These are phyloP conservation scores for Dasyurus viverrinus DNA, from an alignment of 2,113 vertebrate species.

Conservation along the genomic window DNA sequence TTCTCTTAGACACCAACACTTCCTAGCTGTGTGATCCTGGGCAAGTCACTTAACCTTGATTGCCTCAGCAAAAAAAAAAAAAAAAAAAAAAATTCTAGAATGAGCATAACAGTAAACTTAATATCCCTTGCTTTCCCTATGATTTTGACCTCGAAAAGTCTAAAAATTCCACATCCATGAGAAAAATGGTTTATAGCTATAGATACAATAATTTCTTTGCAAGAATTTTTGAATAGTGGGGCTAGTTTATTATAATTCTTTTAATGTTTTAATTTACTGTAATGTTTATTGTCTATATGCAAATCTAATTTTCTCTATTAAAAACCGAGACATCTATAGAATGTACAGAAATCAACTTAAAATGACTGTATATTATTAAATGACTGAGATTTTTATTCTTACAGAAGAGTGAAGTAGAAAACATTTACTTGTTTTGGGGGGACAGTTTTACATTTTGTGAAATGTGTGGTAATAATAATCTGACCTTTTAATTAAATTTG, in stretches of 20 bases:
- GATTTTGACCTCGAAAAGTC: background rate
- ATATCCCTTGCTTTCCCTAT: background rate
- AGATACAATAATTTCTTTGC: conserved; percentile 11
- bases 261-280: conserved; percentile 19
- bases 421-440: conserved; percentile 16
- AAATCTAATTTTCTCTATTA: conserved; percentile 26
- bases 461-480: background rate
- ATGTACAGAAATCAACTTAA: conserved; percentile 28
- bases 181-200: conserved; percentile 12
- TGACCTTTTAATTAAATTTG: background rate
- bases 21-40: too few species aligned
- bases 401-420: conserved; percentile 31
- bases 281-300: background rate
- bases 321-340: conserved; percentile 44
- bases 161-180: background rate
- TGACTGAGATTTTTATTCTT: conserved; percentile 37
- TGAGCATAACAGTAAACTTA: background rate
- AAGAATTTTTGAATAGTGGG: background rate
- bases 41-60: too few species aligned
- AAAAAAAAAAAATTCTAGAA: background rate
- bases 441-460: conserved; percentile 34
- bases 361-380: conserved; percentile 14
- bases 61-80: too few species aligned
- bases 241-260: conserved; percentile 33
- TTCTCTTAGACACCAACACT: too few species aligned